Evolutionary conservation across 2,113 vertebrate species (phyloP).

Genomic region (Otis tarda): DNA sequence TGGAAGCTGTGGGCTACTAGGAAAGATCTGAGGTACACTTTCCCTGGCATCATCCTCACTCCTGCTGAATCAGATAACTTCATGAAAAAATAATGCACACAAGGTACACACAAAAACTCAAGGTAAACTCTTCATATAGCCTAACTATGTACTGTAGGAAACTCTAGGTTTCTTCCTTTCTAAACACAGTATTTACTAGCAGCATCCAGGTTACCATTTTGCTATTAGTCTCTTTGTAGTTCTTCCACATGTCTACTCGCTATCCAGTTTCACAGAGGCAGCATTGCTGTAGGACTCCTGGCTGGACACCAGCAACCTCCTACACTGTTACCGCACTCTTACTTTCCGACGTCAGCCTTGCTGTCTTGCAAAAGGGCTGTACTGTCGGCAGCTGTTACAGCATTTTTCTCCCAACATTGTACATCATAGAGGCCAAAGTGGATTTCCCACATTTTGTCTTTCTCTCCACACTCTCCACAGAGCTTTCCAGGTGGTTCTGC

Average conservation of each 20-base stretch:
- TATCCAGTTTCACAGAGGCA: background rate
- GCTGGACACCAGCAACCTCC: background rate
- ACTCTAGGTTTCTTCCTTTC: background rate
- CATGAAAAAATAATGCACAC: rapidly evolving
- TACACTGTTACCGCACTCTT: background rate
- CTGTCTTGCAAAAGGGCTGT: background rate
- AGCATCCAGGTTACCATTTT: background rate
- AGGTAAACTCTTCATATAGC: background rate
- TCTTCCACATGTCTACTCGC: background rate
- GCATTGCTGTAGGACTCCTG: background rate
- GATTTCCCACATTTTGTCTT: background rate
- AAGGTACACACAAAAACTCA: background rate
- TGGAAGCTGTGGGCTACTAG: background rate
- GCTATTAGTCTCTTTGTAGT: background rate
- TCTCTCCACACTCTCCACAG: rapidly evolving
- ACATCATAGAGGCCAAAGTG: background rate
- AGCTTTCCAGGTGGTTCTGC: background rate
- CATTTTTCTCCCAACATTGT: background rate
- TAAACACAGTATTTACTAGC: background rate
- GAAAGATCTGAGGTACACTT: background rate
- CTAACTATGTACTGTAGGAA: background rate
- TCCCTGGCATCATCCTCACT: background rate
- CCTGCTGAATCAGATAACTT: background rate
- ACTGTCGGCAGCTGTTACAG: background rate
- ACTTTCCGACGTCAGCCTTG: background rate